Evolutionary conservation across 2,888 invertebrate species (phyloP).

Genomic region (Dicyrtoma fusca): DNA sequence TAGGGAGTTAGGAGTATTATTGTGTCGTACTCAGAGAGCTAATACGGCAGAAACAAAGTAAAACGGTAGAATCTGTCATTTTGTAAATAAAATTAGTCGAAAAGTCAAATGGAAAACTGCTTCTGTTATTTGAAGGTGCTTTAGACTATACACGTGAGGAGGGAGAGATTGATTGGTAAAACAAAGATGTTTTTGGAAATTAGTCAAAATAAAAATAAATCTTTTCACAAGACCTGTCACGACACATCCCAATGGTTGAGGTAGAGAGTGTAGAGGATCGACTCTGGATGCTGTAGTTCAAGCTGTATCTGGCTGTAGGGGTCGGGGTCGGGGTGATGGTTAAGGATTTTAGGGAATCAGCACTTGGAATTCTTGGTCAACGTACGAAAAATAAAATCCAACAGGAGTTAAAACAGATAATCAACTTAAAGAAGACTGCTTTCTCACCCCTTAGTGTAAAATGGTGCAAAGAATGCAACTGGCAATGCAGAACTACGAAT

Average conservation of each 20-base stretch:
- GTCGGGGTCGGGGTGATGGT: conserved; percentile 50
- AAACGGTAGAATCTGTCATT: too few relatives aligned
- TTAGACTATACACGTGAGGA: background rate
- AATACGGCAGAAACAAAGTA: too few relatives aligned
- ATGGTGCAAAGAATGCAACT: conserved; percentile 8
- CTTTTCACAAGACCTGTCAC: conserved; percentile 54
- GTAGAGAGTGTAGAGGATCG: conserved; percentile 50
- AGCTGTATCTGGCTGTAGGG: conserved; percentile 54
- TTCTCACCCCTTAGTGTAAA: background rate
- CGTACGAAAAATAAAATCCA: conserved; percentile 27
- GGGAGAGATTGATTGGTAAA: background rate
- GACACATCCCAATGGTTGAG: conserved; percentile 56
- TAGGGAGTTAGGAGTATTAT: too few relatives aligned
- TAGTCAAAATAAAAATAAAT: conserved; percentile 29
- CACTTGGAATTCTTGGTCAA: conserved; percentile 48
- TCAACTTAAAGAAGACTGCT: conserved; percentile 17
- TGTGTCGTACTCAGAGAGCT: too few relatives aligned
- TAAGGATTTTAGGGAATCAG: conserved; percentile 55
- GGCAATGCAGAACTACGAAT: too few relatives aligned
- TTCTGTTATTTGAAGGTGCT: too few relatives aligned
- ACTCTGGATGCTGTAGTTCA: conserved; percentile 53
- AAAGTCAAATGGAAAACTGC: background rate
- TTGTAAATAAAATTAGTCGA: background rate
- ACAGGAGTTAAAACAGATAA: conserved; percentile 12
- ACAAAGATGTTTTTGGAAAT: background rate